Evolutionary conservation across 2,888 invertebrate species (phyloP).

Genomic region (Melanophora roralis): DNA sequence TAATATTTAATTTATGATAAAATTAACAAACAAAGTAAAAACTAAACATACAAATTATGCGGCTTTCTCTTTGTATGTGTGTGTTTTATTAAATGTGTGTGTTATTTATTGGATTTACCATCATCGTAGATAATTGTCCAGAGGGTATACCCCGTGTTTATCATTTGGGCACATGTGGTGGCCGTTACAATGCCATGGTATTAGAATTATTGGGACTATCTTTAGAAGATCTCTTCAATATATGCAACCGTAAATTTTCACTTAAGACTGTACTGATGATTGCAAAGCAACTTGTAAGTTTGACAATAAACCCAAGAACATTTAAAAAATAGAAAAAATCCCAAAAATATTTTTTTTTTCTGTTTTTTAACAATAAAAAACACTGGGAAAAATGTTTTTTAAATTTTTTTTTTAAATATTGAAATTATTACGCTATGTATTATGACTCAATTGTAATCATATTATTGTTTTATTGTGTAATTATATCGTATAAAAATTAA

Average conservation of each 20-base stretch:
- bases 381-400: neutral
- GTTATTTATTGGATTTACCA: slow-evolving; percentile 7
- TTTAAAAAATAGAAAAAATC: neutral
- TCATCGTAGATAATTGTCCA: slow-evolving; percentile 77
- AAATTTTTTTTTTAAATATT: slow-evolving; percentile 11
- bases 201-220: slow-evolving; percentile 99
- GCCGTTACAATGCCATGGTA: slow-evolving; percentile 99
- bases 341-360: neutral
- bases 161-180: slow-evolving; percentile 98
- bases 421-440: slow-evolving; percentile 10
- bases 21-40: neutral
- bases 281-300: slow-evolving; percentile 96
- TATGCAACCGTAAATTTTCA: slow-evolving; percentile 98
- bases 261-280: slow-evolving; percentile 99
- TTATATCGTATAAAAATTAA: slow-evolving; percentile 14
- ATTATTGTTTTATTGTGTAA: slow-evolving; percentile 33
- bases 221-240: slow-evolving; percentile 99
- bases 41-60: neutral
- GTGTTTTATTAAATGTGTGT: slow-evolving; percentile 23
- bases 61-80: neutral
- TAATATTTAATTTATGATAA: neutral
- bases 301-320: slow-evolving; percentile 47
- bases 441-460: slow-evolving; percentile 12
- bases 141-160: slow-evolving; percentile 99
- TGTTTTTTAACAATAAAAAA: neutral